A percentile compares a stretch with the other conserved stretches of the same genome.
phyloP scores from a whole-genome alignment of 2,797 vertebrate genomes.

The Ptychobarbus kaznakovi region DNA sequence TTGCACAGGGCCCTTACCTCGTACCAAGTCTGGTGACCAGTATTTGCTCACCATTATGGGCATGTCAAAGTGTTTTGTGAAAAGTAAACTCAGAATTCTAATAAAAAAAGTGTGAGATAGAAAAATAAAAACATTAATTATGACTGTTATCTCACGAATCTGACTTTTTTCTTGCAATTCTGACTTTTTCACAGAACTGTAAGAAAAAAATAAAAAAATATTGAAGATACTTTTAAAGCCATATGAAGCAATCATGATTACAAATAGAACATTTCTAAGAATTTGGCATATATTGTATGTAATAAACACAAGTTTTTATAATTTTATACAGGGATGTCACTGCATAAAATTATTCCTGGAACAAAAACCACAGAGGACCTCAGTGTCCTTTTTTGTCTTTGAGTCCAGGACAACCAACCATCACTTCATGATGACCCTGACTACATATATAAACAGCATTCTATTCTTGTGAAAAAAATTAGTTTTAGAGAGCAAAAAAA shows the following conservation, averaged over 20 bases:
- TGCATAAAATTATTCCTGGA: not conserved
- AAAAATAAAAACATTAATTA: too few species aligned
- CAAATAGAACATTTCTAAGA: not conserved
- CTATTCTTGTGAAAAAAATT: constrained; percentile 7
- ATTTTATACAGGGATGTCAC: not conserved
- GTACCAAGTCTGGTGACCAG: too few species aligned
- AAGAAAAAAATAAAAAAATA: not conserved
- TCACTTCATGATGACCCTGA: not conserved
- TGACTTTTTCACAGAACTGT: not conserved
- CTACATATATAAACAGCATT: constrained; percentile 3
- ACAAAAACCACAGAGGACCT: not conserved
- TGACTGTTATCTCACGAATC: too few species aligned
- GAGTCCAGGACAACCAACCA: not conserved
- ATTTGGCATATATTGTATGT: not conserved
- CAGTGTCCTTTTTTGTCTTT: not conserved
- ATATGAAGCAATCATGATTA: not conserved
- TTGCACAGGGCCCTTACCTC: too few species aligned
- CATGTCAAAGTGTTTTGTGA: too few species aligned
- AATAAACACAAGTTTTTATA: not conserved
- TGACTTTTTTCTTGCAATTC: too few species aligned
- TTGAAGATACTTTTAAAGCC: not conserved
- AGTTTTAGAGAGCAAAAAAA: not conserved
- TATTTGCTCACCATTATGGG: too few species aligned
- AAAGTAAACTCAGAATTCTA: too few species aligned
- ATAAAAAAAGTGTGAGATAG: too few species aligned